phyloP scores from a whole-genome alignment of 2,113 vertebrate species.

The Seriola rivoliana region DNA sequence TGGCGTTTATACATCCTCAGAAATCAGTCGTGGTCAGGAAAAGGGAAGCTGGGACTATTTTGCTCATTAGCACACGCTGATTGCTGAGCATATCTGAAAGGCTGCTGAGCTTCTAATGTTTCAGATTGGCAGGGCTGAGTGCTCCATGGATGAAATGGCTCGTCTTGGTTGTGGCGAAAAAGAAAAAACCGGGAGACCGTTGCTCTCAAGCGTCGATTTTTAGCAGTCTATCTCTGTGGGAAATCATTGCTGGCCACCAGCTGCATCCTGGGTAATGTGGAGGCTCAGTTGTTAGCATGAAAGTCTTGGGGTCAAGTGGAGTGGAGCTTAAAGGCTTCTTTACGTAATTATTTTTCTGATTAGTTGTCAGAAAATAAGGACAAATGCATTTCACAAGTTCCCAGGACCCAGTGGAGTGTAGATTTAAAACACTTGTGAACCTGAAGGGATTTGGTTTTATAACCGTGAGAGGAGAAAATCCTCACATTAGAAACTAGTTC shows the following conservation, averaged over 20 bases:
- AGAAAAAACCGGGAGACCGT: not conserved
- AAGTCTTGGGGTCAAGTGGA: not conserved
- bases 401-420: too few relatives aligned
- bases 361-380: not conserved
- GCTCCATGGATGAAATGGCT: conserved; percentile 6
- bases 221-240: not conserved
- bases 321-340: not conserved
- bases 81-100: conserved; percentile 4
- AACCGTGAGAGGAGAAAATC: too few relatives aligned
- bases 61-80: conserved; percentile 17
- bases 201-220: conserved; percentile 11
- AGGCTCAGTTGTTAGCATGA: not conserved
- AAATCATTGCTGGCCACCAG: not conserved
- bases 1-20: not conserved
- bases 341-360: not conserved
- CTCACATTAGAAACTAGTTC: too few relatives aligned
- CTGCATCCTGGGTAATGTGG: conserved; percentile 1
- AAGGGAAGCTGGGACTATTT: conserved; percentile 1
- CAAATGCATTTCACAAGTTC: too few relatives aligned
- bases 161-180: conserved; percentile 18
- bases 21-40: not conserved
- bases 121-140: conserved; percentile 3
- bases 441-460: too few relatives aligned
- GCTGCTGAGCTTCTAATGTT: conserved; percentile 29
- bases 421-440: too few relatives aligned